A percentile compares a stretch with the other conserved stretches of the same genome.
These are phyloP conservation scores for Spisula solida DNA, from an alignment of 2,888 invertebrate species.

Conservation along the genomic window DNA sequence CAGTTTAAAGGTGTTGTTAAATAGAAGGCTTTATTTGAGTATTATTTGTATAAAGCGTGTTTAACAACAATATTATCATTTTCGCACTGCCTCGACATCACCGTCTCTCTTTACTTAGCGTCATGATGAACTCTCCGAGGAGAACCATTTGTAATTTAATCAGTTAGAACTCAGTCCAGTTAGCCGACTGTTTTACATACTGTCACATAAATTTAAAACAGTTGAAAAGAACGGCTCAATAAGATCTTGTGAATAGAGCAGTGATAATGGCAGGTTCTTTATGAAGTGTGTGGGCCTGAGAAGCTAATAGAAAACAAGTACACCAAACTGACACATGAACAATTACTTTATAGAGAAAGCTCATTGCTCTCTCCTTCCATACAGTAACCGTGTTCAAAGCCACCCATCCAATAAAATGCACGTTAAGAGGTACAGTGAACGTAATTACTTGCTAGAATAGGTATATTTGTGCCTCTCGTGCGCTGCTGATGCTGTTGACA, in stretches of 20 bases:
- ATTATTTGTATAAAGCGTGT: conserved; percentile 33
- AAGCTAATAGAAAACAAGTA: conserved; percentile 6
- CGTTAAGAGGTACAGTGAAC: background rate
- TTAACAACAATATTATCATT: conserved; percentile 45
- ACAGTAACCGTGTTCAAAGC: background rate
- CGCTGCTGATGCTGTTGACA: too few relatives aligned
- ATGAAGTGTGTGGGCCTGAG: conserved; percentile 6
- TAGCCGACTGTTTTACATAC: conserved; percentile 36
- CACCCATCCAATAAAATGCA: conserved; percentile 10
- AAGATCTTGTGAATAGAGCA: conserved; percentile 23
- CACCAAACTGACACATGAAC: background rate
- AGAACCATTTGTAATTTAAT: conserved; percentile 49
- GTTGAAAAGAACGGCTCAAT: conserved; percentile 24
- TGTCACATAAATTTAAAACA: conserved; percentile 39
- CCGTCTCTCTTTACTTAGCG: conserved; percentile 21
- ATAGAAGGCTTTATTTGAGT: conserved; percentile 29
- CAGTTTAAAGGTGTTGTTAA: conserved; percentile 40
- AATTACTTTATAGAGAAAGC: background rate
- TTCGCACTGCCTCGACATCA: conserved; percentile 22
- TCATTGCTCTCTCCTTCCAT: background rate
- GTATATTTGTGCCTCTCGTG: background rate
- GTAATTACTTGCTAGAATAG: background rate
- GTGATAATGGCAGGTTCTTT: conserved; percentile 1
- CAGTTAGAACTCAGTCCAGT: conserved; percentile 31
- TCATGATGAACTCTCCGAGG: background rate